Percentiles rank a stretch among this genome's conserved stretches.
These are phyloP conservation scores for Cuculus canorus DNA, from an alignment of 2,797 vertebrate genomes.

Conservation along the genomic window DNA sequence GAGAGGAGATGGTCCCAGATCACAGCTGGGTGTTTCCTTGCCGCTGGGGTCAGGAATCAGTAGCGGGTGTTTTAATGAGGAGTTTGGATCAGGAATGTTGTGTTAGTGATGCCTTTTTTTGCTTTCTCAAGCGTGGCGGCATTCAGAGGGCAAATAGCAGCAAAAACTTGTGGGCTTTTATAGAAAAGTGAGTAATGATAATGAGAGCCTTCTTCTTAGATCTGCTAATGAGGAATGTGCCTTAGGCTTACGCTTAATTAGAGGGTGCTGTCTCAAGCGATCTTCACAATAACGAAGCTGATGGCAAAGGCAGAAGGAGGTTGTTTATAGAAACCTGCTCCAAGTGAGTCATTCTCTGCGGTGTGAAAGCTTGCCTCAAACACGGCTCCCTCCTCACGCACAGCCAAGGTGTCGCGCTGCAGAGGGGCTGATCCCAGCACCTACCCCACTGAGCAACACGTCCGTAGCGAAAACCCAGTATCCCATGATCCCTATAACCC, in stretches of 20 bases:
- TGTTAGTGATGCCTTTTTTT: neutral
- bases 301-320: conserved; percentile 17
- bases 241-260: conserved; percentile 15
- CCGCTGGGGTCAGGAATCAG: neutral
- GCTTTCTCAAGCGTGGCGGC: fast-evolving
- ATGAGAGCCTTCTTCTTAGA: neutral
- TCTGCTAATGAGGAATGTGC: neutral
- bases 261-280: neutral
- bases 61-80: neutral
- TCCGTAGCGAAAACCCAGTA: neutral
- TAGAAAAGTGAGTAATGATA: neutral
- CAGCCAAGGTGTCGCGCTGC: neutral
- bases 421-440: neutral
- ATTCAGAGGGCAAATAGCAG: neutral
- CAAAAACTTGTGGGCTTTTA: neutral
- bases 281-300: neutral
- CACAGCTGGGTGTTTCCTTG: neutral
- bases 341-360: neutral
- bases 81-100: neutral
- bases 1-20: neutral
- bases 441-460: neutral
- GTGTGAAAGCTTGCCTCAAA: neutral
- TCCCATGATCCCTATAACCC: neutral
- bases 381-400: neutral
- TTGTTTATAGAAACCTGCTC: conserved; percentile 37